A percentile compares a stretch with the other conserved stretches of the same genome.
These are phyloP conservation scores for Dicaeum eximium DNA, from an alignment of 2,113 vertebrate species.

Conservation along the genomic window DNA sequence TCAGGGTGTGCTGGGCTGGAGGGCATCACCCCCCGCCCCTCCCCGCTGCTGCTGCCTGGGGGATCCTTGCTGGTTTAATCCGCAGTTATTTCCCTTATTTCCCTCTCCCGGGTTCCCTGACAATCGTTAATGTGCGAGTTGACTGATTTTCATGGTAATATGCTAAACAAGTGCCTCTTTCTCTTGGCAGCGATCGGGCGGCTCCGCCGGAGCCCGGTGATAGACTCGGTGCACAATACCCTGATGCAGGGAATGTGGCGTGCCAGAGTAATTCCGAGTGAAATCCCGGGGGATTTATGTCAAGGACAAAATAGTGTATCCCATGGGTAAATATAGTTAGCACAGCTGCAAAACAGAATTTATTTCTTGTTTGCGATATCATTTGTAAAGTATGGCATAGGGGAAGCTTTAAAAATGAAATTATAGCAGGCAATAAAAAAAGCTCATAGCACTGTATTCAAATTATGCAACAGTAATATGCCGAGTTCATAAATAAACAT, in stretches of 20 bases:
- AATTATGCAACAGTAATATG: slow-evolving; percentile 76
- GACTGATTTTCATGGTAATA: slow-evolving; percentile 48
- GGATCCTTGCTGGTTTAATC: slow-evolving; percentile 12
- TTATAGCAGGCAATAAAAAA: slow-evolving; percentile 79
- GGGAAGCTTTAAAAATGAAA: slow-evolving; percentile 81
- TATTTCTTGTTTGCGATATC: slow-evolving; percentile 79
- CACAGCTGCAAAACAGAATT: slow-evolving; percentile 76
- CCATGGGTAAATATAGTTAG: slow-evolving; percentile 72
- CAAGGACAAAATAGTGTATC: slow-evolving; percentile 77
- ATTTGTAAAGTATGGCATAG: slow-evolving; percentile 77
- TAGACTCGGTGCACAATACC: neutral
- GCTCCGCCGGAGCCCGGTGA: neutral
- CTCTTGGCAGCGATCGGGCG: neutral
- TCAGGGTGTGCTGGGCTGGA: neutral
- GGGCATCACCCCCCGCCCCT: neutral
- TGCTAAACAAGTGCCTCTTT: slow-evolving; percentile 38
- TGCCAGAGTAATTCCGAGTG: slow-evolving; percentile 56
- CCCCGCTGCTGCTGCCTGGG: neutral
- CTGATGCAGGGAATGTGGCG: neutral
- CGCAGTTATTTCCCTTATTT: neutral
- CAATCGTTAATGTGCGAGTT: neutral
- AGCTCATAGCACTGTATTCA: slow-evolving; percentile 78
- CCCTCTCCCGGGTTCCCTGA: neutral
- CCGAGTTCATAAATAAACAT: slow-evolving; percentile 81
- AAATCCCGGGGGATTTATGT: slow-evolving; percentile 63